Conservation (phyloP, 2,113 vertebrate species). For the Atractosteus spatula region DNA sequence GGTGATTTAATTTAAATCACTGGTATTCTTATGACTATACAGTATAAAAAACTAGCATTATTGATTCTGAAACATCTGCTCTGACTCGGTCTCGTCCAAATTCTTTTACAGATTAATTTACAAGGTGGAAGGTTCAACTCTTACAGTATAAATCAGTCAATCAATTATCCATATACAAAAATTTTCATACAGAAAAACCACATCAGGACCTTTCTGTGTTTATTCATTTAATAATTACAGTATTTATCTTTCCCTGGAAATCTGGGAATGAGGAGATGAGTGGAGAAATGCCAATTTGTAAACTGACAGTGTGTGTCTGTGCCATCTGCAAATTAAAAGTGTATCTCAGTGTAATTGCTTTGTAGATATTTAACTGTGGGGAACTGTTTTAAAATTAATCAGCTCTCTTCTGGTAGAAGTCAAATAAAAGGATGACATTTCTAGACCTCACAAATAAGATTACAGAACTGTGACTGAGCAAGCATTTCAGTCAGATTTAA, state of each 20-base stretch:
- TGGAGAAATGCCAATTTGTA: neutral
- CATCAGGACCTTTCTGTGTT: too few relatives aligned
- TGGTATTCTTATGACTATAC: too few relatives aligned
- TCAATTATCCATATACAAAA: too few relatives aligned
- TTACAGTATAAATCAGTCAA: too few relatives aligned
- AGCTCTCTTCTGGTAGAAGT: constrained; percentile 51
- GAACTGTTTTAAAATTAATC: constrained; percentile 33
- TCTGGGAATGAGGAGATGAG: neutral
- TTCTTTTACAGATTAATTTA: too few relatives aligned
- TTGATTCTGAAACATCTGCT: too few relatives aligned
- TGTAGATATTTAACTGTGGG: neutral
- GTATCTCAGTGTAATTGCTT: constrained; percentile 7
- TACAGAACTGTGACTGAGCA: constrained; percentile 40
- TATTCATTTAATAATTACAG: neutral
- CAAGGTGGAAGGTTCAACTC: too few relatives aligned
- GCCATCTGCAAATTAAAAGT: neutral
- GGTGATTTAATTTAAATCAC: too few relatives aligned
- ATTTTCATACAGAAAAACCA: too few relatives aligned
- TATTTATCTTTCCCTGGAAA: neutral
- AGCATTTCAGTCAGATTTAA: constrained; percentile 43
- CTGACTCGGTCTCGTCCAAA: too few relatives aligned
- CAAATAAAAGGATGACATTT: constrained; percentile 52
- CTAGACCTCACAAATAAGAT: constrained; percentile 45
- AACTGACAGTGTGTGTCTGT: neutral
- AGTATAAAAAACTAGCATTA: too few relatives aligned